These are phyloP conservation scores for Camelus dromedarius DNA, from an alignment of 2,113 vertebrate species.

Conservation along the genomic window DNA sequence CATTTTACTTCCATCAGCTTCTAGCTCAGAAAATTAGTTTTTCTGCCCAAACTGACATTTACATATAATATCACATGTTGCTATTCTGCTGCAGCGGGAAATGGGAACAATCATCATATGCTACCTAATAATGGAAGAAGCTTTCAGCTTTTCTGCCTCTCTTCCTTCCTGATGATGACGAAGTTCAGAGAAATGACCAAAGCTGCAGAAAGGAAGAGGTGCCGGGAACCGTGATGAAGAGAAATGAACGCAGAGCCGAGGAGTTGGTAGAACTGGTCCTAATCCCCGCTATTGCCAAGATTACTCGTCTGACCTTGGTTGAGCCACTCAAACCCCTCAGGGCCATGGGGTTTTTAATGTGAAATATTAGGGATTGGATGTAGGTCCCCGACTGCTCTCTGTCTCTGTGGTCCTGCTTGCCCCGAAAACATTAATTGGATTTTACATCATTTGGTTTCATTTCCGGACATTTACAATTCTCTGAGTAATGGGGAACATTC, in stretches of 20 bases:
- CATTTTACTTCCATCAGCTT: constrained; percentile 29
- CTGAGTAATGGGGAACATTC: constrained; percentile 74
- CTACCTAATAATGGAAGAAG: not conserved
- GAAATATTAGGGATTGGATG: constrained; percentile 48
- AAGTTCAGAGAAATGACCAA: not conserved
- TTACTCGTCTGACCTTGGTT: not conserved
- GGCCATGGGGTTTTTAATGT: not conserved
- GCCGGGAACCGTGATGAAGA: not conserved
- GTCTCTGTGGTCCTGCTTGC: constrained; percentile 26
- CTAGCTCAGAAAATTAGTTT: constrained; percentile 46
- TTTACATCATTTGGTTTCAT: constrained; percentile 79
- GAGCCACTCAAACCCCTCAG: not conserved
- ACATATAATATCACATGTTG: not conserved
- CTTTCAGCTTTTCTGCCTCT: constrained; percentile 14
- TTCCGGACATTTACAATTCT: constrained; percentile 79
- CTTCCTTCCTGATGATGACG: constrained; percentile 6
- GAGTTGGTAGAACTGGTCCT: not conserved
- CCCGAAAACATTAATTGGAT: constrained; percentile 71
- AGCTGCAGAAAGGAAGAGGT: not conserved
- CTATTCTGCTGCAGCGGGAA: not conserved
- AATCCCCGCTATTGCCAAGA: not conserved
- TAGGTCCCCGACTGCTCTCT: not conserved
- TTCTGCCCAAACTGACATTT: not conserved
- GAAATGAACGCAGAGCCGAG: not conserved
- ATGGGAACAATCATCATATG: not conserved